Percentiles rank a stretch among this genome's conserved stretches.
Conservation (phyloP, 2,888 invertebrate genomes). For the Drosophila silvestris region DNA sequence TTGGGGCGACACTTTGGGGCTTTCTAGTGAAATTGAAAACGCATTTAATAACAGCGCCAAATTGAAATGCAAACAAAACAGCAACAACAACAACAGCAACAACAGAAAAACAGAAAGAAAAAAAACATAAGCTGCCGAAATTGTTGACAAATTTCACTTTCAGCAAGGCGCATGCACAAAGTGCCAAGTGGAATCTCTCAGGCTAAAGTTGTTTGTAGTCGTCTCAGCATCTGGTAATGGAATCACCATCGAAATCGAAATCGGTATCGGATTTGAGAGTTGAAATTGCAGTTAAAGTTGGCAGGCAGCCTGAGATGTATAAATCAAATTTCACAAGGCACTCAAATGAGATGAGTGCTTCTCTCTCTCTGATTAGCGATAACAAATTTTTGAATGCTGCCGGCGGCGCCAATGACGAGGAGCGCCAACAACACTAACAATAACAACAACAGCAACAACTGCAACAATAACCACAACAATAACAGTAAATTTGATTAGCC, state of each 20-base stretch:
- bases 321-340: conserved; percentile 51
- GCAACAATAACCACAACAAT: conserved; percentile 9
- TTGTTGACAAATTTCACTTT: conserved; percentile 71
- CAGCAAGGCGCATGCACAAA: conserved; percentile 37
- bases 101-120: background rate
- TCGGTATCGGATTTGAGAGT: conserved; percentile 7
- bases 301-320: conserved; percentile 24
- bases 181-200: conserved; percentile 42
- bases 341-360: conserved; percentile 37
- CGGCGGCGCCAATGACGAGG: conserved; percentile 33
- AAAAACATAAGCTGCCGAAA: conserved; percentile 3
- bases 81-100: conserved; percentile 5
- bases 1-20: conserved; percentile 40
- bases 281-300: conserved; percentile 6
- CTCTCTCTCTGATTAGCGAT: conserved; percentile 48
- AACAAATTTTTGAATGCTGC: conserved; percentile 36
- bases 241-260: conserved; percentile 5
- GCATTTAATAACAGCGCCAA: conserved; percentile 65
- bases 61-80: conserved; percentile 46
- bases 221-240: conserved; percentile 5
- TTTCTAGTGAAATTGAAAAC: conserved; percentile 81
- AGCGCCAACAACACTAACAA: conserved; percentile 21
- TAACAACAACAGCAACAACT: background rate
- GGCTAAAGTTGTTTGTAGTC: conserved; percentile 8
- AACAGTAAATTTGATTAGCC: conserved; percentile 66